Base-by-base conservation (phyloP, 2,888 invertebrate genomes). In the Lasioglossum figueresi region DNA sequence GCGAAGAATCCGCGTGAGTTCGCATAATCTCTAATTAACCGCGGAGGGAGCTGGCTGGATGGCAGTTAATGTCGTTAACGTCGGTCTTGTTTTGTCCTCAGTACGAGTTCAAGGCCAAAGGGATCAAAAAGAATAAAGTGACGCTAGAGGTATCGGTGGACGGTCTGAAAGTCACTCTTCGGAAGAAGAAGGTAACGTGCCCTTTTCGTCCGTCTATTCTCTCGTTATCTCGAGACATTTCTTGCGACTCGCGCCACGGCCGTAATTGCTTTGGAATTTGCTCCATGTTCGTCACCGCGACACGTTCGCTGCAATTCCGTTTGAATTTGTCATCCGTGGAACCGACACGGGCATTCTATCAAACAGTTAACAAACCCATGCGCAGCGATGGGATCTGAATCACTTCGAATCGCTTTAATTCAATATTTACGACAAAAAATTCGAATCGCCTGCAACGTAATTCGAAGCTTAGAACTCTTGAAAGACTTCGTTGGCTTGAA, bases 41-140 rank as follows among this genome's bases (percentile, higher is more conserved):
- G 56, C 68, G 70, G 34, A 23, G 66, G 52, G 52, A 52, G 73
- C 48, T 63, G 59, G 66, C 71, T 31, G 70, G 23, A 19, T 40
- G 76, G 27, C 45, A 48, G 72, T 37, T 31, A 31, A 37, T 63
- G 68, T 63, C 48, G 73, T 83, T 84, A 80, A 86, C 78, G 77
- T 78, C 74, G 56, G 45, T 77, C 71, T 79, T n/a, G 34, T 83
- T 91, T 90, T 88, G 84, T 92, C 97, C 96, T 86, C 97, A 99
- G 99, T 99, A 99, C 95, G 99, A 99, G 95, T 99, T 99, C 96
- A 99, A 99, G 96, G 98, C 99, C 91, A 98, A 98, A 95, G 99
- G 98, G 80, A 98, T 99, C 94, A 99, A 99, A 96, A 99, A 99
- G 96, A 98, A 98, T 95, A 99, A 99, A 96, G 99, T 99, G 93